These are phyloP conservation scores for Tanytarsus gracilentus DNA, from an alignment of 2,888 invertebrate species.

Conservation along the genomic window DNA sequence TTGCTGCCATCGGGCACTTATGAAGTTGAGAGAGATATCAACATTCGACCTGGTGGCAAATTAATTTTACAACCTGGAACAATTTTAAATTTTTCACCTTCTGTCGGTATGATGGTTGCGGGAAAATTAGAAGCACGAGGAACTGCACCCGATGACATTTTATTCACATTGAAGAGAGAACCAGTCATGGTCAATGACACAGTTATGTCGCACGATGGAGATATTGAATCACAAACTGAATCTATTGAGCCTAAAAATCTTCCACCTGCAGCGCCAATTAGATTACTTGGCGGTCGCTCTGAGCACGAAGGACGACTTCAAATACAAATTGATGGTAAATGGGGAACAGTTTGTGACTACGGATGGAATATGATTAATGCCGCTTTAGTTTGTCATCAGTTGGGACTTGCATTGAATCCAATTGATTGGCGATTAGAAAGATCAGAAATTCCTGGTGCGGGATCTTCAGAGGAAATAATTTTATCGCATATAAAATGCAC, in stretches of 20 bases:
- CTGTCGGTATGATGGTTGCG: conserved; percentile 93
- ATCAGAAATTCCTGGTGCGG: conserved; percentile 70
- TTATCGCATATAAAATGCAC: conserved; percentile 84
- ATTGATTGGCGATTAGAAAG: conserved; percentile 81
- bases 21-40: conserved; percentile 86
- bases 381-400: conserved; percentile 87
- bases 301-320: conserved; percentile 80
- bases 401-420: conserved; percentile 87
- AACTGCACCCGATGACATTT: conserved; percentile 66
- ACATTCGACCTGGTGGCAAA: conserved; percentile 85
- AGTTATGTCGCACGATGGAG: conserved; percentile 47
- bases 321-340: conserved; percentile 71
- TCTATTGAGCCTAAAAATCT: conserved; percentile 50
- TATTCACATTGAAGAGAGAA: conserved; percentile 70
- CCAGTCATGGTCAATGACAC: conserved; percentile 56
- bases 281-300: conserved; percentile 71
- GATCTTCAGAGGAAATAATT: conserved; percentile 65
- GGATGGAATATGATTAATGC: conserved; percentile 90
- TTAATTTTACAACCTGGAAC: conserved; percentile 82
- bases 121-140: conserved; percentile 81
- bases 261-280: conserved; percentile 55
- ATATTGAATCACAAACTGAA: conserved; percentile 52
- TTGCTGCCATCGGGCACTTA: conserved; percentile 76
- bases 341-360: conserved; percentile 97
- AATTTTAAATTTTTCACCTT: conserved; percentile 78